Evolutionary conservation across 1,140 invertebrate species (phyloP).

Genomic region (Leptinotarsa defecta): DNA sequence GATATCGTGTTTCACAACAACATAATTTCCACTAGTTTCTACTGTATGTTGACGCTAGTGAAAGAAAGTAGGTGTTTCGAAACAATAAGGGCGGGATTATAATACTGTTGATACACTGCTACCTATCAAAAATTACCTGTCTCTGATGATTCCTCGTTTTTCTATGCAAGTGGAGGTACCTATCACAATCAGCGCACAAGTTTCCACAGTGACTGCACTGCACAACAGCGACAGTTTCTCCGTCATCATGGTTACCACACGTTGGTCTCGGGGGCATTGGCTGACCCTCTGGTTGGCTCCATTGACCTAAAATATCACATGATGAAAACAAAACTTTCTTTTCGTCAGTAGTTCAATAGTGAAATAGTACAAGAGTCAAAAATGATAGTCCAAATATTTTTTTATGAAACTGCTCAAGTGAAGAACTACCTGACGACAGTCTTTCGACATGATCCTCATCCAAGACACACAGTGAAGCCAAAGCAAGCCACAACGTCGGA

Average conservation of each 20-base stretch:
- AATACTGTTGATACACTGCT: not conserved
- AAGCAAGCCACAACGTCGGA: slow-evolving; percentile 87
- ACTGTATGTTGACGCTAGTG: too few species aligned
- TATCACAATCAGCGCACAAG: slow-evolving; percentile 93
- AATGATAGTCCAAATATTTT: not conserved
- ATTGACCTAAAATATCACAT: slow-evolving; percentile 62
- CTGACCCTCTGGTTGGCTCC: slow-evolving; percentile 66
- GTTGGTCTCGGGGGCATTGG: slow-evolving; percentile 71
- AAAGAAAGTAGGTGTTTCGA: too few species aligned
- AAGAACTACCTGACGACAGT: slow-evolving; percentile 53
- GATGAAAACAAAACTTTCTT: too few species aligned
- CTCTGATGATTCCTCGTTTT: slow-evolving; percentile 84
- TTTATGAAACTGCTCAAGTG: not conserved
- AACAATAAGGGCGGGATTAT: not conserved
- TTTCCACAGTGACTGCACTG: slow-evolving; percentile 90
- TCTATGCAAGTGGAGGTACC: slow-evolving; percentile 90
- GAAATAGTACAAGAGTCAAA: too few species aligned
- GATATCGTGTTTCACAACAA: too few species aligned
- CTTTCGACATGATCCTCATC: slow-evolving; percentile 90
- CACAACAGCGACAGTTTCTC: slow-evolving; percentile 90
- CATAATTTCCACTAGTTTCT: too few species aligned
- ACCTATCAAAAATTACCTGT: slow-evolving; percentile 65
- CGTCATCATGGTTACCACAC: slow-evolving; percentile 97
- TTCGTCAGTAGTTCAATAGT: too few species aligned
- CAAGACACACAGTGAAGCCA: slow-evolving; percentile 91